Evolutionary conservation across 2,113 vertebrate species (phyloP), one percentile per base, ranked within the genome.

Genomic region (Aptenodytes patagonicus): DNA sequence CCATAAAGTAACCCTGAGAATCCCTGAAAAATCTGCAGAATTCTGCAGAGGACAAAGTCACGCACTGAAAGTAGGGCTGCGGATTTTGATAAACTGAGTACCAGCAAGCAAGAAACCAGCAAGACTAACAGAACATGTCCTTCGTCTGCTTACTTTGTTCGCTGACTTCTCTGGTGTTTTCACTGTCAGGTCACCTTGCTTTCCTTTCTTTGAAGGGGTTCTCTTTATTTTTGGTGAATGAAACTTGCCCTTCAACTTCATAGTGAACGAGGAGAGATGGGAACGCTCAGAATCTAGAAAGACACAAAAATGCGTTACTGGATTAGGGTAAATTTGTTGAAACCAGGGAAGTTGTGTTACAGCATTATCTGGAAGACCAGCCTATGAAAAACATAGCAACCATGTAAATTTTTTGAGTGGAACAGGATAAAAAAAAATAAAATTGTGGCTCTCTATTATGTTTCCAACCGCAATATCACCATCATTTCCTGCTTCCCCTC

Each of bases 201-300:
- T 99, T 80, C 99, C 98, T 96, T 99, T 99, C 98, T 99, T 99
- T 29, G 99, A 99, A 15, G 99, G 99, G 0, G 99, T 99, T 89
- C 99, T 98, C 98, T 99, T 99, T 98, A 99, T 99, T 98, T 99
- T 99, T 91, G 99, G 99, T 11, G 99, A 99, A 95, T 99, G 99
- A 98, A 99, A 99, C 97, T 99, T 99, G 98, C 99, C 99, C 98
- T 99, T 99, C 95, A 99, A 97, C 97, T 99, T 99, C 99, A 99
- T 99, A 81, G 99, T 99, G 98, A 99, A 99, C 19, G 99, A 99
- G 94, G 99, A 99, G 94, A 99, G 99, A 96, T 99, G 99, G 92
- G 99, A 99, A 90, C 99, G 99, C 97, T 99, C 99, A 17, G 99
- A 99, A 97, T 99, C 99, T 99, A 94, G 70, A 97, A 94, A 83